Conservation (phyloP, 2,113 vertebrate genomes). For the Ia io region DNA sequence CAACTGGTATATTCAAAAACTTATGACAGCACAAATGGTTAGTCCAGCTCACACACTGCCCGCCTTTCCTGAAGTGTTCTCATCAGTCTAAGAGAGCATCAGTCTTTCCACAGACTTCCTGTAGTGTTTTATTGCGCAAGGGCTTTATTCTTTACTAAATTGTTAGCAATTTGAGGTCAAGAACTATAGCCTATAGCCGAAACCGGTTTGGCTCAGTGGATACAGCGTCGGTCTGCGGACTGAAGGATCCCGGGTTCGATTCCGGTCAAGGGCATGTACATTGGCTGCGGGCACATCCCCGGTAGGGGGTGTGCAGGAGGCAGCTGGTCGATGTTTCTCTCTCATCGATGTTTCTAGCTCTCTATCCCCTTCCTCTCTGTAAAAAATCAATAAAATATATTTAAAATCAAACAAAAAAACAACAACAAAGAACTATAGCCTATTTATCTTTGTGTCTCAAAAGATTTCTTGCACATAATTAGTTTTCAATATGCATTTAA, state of each 20-base stretch:
- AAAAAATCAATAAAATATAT: too few species aligned
- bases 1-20: background rate
- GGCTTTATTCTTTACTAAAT: background rate
- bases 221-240: too few species aligned
- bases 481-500: background rate
- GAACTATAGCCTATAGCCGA: background rate
- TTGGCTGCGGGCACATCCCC: too few species aligned
- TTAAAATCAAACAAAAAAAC: too few species aligned
- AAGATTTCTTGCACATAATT: background rate
- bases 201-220: too few species aligned
- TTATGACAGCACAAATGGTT: background rate
- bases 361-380: too few species aligned
- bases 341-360: too few species aligned
- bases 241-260: too few species aligned
- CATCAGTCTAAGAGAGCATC: background rate
- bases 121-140: background rate
- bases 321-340: too few species aligned
- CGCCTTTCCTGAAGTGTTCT: background rate
- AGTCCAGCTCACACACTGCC: background rate
- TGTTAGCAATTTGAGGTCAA: background rate
- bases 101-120: background rate
- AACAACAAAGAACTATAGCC: background rate
- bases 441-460: background rate
- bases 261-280: too few species aligned
- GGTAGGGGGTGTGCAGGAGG: too few species aligned